These are phyloP conservation scores for Brachyhypopomus gauderio DNA, from an alignment of 2,113 vertebrate species.

Conservation along the genomic window DNA sequence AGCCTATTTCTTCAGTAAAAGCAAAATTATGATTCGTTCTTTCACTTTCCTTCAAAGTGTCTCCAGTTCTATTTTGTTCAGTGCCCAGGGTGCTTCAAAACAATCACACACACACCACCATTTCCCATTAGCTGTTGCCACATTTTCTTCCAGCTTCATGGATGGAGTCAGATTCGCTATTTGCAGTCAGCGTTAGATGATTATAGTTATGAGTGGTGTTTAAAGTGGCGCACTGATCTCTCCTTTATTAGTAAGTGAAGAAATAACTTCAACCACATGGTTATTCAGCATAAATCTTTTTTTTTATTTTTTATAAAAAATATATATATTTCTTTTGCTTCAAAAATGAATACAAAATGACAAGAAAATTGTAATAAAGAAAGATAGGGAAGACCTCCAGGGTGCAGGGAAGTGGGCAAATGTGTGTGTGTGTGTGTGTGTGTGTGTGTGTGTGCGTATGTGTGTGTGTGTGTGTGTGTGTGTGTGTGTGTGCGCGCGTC, in stretches of 20 bases:
- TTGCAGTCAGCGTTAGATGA: neutral
- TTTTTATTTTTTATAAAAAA: too few species aligned
- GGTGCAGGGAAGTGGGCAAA: too few species aligned
- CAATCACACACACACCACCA: neutral
- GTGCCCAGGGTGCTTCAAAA: neutral
- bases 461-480: neutral
- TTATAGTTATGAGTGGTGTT: neutral
- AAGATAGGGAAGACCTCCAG: neutral
- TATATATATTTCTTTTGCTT: too few species aligned
- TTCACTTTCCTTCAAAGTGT: neutral
- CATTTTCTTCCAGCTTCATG: neutral
- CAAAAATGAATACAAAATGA: too few species aligned
- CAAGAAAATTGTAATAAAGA: neutral
- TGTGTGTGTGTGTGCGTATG: slow-evolving; percentile 17
- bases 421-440: slow-evolving; percentile 11
- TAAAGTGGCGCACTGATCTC: too few species aligned
- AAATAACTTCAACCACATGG: too few species aligned
- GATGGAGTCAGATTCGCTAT: neutral
- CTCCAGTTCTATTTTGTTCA: neutral
- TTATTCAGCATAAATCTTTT: too few species aligned
- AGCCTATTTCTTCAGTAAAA: too few species aligned
- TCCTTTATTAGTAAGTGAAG: too few species aligned
- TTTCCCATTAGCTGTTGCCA: neutral
- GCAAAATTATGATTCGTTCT: neutral
- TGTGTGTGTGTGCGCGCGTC: slow-evolving; percentile 5